Percentiles rank a stretch among this genome's conserved stretches.
These are phyloP conservation scores for Tachycineta bicolor DNA, from an alignment of 2,113 vertebrate species.

Conservation along the genomic window DNA sequence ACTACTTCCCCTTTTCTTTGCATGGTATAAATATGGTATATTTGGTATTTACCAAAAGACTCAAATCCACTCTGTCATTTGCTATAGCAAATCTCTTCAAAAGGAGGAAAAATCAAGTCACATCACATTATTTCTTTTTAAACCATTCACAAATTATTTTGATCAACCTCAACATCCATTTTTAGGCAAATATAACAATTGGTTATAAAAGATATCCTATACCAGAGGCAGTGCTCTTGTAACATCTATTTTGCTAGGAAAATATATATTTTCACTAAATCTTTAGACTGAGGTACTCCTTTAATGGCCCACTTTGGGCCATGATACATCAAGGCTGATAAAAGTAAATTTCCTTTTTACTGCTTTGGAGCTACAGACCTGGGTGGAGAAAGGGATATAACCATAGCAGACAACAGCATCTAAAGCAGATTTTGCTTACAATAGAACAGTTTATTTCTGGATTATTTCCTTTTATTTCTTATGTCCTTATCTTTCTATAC, in stretches of 20 bases:
- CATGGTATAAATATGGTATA: background rate
- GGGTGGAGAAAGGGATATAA: background rate
- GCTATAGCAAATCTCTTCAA: background rate
- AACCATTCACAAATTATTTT: background rate
- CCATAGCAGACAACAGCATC: background rate
- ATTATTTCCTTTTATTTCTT: background rate
- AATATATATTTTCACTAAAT: background rate
- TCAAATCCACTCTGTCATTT: background rate
- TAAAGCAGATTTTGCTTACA: background rate
- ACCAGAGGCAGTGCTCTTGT: background rate
- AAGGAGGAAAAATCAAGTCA: background rate
- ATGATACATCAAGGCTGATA: background rate
- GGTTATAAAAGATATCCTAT: background rate
- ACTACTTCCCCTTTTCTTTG: accelerated
- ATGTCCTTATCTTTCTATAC: background rate
- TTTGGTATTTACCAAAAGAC: background rate
- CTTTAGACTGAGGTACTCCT: background rate
- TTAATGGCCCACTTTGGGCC: background rate
- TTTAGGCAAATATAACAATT: background rate
- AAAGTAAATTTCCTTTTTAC: background rate
- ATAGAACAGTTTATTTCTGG: background rate
- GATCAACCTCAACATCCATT: background rate
- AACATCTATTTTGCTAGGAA: background rate
- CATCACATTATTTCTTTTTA: background rate
- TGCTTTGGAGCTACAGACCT: background rate